Percentiles rank a stretch among this genome's conserved stretches.
phyloP scores from a whole-genome alignment of 2,113 vertebrate species.

The Delphinapterus leucas region DNA sequence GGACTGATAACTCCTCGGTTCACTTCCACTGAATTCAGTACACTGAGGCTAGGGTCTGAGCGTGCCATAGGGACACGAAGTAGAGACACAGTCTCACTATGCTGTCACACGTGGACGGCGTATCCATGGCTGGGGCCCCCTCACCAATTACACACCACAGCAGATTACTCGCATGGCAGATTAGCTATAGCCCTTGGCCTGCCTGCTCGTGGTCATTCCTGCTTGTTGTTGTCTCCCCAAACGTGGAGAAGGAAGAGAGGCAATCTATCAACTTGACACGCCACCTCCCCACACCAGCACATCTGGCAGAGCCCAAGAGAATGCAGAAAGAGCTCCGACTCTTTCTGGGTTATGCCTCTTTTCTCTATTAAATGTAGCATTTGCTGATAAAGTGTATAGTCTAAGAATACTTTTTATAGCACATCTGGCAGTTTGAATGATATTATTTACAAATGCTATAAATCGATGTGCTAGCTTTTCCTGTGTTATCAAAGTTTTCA shows the following conservation, averaged over 20 bases:
- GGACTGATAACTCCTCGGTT: background rate
- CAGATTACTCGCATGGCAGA: background rate
- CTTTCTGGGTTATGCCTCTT: background rate
- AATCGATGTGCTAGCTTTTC: background rate
- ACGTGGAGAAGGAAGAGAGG: background rate
- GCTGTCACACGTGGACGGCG: background rate
- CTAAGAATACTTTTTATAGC: background rate
- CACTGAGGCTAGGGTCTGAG: background rate
- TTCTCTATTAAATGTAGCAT: background rate
- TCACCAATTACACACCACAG: no score
- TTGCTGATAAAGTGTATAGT: background rate
- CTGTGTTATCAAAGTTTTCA: background rate
- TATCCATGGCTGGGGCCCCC: background rate
- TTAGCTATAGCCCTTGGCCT: background rate
- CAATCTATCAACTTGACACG: rapidly evolving
- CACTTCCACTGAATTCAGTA: background rate
- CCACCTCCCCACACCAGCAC: background rate
- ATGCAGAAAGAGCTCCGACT: background rate
- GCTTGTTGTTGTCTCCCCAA: no score
- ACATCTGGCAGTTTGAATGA: background rate
- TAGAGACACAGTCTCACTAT: background rate
- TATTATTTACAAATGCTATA: background rate
- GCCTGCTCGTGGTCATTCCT: background rate
- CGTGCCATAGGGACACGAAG: background rate
- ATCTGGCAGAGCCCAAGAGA: background rate